A percentile compares a stretch with the other conserved stretches of the same genome.
Evolutionary conservation across 2,113 vertebrate species (phyloP).

Genomic region (Centropus bengalensis): DNA sequence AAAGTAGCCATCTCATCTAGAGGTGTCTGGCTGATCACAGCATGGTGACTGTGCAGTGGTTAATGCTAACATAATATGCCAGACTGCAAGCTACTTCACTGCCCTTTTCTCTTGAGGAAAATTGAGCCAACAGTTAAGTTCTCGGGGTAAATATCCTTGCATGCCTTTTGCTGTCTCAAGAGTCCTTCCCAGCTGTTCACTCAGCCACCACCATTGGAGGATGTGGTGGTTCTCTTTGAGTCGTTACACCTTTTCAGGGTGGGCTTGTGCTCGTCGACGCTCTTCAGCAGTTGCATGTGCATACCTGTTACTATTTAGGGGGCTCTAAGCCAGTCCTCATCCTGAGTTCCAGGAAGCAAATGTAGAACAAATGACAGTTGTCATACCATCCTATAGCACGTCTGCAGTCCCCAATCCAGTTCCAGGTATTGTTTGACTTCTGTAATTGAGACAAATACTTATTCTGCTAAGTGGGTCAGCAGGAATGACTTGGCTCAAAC

Average conservation of each 20-base stretch:
- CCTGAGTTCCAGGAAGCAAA: background rate
- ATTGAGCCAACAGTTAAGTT: background rate
- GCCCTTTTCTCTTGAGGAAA: background rate
- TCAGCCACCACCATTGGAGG: background rate
- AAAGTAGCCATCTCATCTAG: background rate
- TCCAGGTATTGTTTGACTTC: background rate
- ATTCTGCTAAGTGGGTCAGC: background rate
- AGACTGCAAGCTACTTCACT: background rate
- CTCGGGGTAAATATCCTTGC: background rate
- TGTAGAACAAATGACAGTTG: background rate
- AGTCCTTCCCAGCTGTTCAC: background rate
- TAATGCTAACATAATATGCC: background rate
- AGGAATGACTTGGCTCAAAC: background rate
- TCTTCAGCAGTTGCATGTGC: background rate
- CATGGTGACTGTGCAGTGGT: background rate
- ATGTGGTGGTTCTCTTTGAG: background rate
- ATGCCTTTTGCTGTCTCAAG: background rate
- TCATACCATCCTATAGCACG: background rate
- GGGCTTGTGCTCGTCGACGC: background rate
- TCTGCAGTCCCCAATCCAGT: background rate
- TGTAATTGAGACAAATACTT: background rate
- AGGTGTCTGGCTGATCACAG: background rate
- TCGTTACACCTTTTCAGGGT: background rate
- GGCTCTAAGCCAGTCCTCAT: background rate
- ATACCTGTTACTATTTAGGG: background rate